Conservation (phyloP, 2,888 invertebrate genomes). For the Cristatella mucedo region DNA sequence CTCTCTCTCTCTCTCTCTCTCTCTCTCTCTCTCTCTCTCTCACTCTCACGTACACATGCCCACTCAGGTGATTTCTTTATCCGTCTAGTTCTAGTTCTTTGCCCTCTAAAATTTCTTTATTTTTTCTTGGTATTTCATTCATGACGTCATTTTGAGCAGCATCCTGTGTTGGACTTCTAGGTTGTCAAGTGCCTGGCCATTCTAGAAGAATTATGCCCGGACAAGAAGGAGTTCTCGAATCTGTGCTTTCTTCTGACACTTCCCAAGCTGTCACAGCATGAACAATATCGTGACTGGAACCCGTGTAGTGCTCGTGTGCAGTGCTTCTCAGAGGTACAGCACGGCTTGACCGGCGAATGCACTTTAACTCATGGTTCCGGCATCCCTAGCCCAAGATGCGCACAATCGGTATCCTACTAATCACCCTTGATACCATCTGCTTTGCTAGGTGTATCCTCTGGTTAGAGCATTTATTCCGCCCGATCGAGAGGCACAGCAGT, state of each 20-base stretch:
- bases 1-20: too few species aligned
- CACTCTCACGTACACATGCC: too few species aligned
- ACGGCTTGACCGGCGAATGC: constrained; percentile 38
- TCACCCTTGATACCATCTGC: background rate
- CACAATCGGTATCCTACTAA: too few species aligned
- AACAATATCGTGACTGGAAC: constrained; percentile 88
- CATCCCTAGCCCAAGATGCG: too few species aligned
- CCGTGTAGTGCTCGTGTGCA: constrained; percentile 77
- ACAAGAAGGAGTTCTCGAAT: constrained; percentile 83
- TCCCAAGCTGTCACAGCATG: constrained; percentile 77
- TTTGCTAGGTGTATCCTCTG: constrained; percentile 35
- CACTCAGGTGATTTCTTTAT: too few species aligned
- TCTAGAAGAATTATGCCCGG: constrained; percentile 70
- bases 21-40: too few species aligned
- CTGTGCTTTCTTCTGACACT: constrained; percentile 74
- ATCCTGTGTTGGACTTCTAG: too few species aligned
- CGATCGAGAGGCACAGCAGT: too few species aligned
- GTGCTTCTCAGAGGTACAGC: constrained; percentile 68
- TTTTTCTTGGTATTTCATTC: too few species aligned
- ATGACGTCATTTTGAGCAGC: too few species aligned
- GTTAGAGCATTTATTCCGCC: constrained; percentile 75
- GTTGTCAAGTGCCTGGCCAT: constrained; percentile 77
- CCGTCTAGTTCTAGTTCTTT: too few species aligned
- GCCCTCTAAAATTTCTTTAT: too few species aligned
- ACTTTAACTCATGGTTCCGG: constrained; percentile 1